Base-by-base conservation (phyloP, 2,797 vertebrate genomes). In the Bothrops alternatus region DNA sequence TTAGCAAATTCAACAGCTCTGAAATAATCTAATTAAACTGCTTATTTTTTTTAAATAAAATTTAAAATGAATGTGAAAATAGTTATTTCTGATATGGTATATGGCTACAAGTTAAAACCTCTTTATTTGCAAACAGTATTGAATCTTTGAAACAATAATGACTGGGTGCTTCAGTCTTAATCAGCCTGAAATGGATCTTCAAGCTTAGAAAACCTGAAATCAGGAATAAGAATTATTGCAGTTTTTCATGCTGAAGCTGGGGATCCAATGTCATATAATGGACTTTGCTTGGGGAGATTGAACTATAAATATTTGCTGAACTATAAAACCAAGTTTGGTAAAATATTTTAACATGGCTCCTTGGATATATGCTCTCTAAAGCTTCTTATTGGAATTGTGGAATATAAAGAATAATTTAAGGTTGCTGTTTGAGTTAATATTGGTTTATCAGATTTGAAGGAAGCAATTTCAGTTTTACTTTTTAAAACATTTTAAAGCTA, bases 381-480 rank as follows among this genome's bases (percentile, higher is more conserved):
- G 55, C 37, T 78, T 5, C 60, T 90, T 90, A 56, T 28, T 78
- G 61, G 18, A 26, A 87, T 1, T 47, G 20, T 73, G 55, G 20
- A 23, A 58, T 90, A 65, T 53, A 86, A 86, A 65, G 78, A 60
- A 50, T 58, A 56, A 50, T 58, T n/a, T 65, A 91, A 61, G 60
- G 56, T 82, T 93, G 94, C 69, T 90, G 92, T 7, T 13, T 18
- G 73, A 92, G 20, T 93, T 56, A n/a, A 57, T 93, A 28, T 94
- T 92, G 2, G 3, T 95, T 92, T 91, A 90, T 16, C 5, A 8
- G 16, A 32, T 90, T 56, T 5, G 32, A 63, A 1, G 88, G 91
- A 89, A 94, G 90, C 93, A 94, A 5, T 61, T 94, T 25, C 87
- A 26, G 10, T 47, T 42, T 82, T 82, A 73, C 6, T 23, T 42